Evolutionary conservation across 2,113 vertebrate genomes (phyloP), one percentile per base, ranked within the genome.

Genomic region (Hippocampus mohnikei): DNA sequence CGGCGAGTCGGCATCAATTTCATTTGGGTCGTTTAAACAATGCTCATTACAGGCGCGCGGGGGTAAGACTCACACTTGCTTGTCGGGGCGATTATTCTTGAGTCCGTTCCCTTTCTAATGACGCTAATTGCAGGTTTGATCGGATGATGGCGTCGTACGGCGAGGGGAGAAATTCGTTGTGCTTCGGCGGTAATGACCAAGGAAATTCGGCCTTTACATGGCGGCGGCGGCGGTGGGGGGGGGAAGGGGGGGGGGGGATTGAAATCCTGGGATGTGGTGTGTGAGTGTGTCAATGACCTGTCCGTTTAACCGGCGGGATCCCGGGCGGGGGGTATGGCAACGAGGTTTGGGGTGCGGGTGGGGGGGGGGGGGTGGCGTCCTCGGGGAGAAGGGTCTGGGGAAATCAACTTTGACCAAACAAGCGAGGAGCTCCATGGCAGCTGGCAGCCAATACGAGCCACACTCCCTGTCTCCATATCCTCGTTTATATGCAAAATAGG

Each of bases 361-460:
- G 81, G 29, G 61, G 40, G 81, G 63, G 83, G 81, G 81, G 80
- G 81, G 71, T 44, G 72, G 71, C 52, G 62, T 90, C 90, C 86
- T 86, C 9, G 10, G 90, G 83, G 90, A 89, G 71, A 73, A 72
- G 85, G 86, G 87, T 87, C 86, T 89, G 84, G 88, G 90, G 90
- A 90, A 91, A 91, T 89, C 87, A 91, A 85, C 86, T 89, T 89
- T 87, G 84, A 80, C 84, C 83, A 87, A 88, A 91, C 85, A 88
- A 88, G 68, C 83, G 75, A 78, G 76, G 80, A 81, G 80, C 85
- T 84, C 78, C 75, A 85, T 88, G 79, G 82, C 85, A 88, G 82
- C 82, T 86, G 85, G 87, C 84, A 85, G 78, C 80, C 70, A 81
- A 76, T 72, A 70, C 76, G 73, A 77, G 16, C 5, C 15, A 76